Conservation (phyloP, 2,113 vertebrate species). For the Phocoena sinus region DNA sequence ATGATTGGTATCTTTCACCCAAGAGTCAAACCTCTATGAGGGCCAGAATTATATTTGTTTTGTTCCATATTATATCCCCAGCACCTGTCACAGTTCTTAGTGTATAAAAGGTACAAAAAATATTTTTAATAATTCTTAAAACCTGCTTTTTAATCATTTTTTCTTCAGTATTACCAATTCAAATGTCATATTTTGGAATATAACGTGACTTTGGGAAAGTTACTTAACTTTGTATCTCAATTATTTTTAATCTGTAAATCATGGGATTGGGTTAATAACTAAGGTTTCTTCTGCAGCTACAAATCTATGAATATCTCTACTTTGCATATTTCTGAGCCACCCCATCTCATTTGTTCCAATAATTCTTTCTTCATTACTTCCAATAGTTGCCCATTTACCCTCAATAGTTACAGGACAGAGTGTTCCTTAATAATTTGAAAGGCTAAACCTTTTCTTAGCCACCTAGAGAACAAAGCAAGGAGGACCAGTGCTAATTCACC, state of each 20-base stretch:
- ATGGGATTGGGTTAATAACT: not conserved
- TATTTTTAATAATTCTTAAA: not conserved
- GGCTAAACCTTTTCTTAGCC: not conserved
- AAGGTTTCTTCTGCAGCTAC: not conserved
- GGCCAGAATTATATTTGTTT: not conserved
- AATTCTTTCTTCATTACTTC: constrained; percentile 33
- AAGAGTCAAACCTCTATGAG: not conserved
- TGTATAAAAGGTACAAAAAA: not conserved
- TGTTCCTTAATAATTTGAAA: not conserved
- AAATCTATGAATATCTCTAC: not conserved
- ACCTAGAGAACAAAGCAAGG: not conserved
- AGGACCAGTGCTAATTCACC: not conserved
- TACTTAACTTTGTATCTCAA: not conserved
- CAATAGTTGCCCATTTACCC: not conserved
- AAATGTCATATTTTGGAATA: not conserved
- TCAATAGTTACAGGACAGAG: not conserved
- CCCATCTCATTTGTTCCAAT: not conserved
- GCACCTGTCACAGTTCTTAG: not conserved
- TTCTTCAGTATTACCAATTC: not conserved
- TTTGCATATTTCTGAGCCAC: not conserved
- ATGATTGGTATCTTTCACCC: not conserved
- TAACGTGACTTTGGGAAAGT: not conserved
- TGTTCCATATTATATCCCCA: not conserved
- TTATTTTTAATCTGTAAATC: not conserved
- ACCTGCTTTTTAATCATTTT: not conserved